Evolutionary conservation across 2,888 invertebrate species (phyloP).

Genomic region (Eristalis pertinax): DNA sequence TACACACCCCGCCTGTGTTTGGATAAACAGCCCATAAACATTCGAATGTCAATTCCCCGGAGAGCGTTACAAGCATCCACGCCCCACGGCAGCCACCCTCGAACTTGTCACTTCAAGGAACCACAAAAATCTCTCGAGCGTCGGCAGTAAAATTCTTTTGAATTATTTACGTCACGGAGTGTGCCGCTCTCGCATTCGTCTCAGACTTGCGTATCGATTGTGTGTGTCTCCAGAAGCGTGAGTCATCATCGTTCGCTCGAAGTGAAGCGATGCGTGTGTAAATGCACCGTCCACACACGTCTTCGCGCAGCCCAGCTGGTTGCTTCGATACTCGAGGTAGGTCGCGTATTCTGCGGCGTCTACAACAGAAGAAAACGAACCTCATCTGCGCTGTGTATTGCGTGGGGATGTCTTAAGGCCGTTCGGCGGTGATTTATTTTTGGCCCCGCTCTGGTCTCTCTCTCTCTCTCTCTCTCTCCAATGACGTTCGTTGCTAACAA

Average conservation of each 20-base stretch:
- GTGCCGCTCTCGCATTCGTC: background rate
- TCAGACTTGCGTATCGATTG: background rate
- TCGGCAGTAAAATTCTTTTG: background rate
- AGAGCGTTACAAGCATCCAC: background rate
- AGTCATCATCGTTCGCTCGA: background rate
- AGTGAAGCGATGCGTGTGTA: background rate
- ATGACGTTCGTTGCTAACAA: background rate
- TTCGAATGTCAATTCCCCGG: background rate
- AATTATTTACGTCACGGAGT: background rate
- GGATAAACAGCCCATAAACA: background rate
- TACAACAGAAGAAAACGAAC: background rate
- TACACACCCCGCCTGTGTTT: background rate
- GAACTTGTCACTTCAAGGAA: background rate
- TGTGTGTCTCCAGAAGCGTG: background rate
- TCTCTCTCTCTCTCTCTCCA: background rate
- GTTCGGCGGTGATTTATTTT: background rate
- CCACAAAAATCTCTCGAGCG: background rate
- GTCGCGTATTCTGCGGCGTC: background rate
- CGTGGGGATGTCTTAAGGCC: constrained; percentile 1
- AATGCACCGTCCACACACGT: background rate
- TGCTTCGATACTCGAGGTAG: background rate
- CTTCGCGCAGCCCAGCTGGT: background rate
- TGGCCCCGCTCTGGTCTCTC: background rate
- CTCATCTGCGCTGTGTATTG: background rate
- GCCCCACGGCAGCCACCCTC: background rate